Conservation (phyloP, 2,797 vertebrate species). For the Notamacropus eugenii region DNA sequence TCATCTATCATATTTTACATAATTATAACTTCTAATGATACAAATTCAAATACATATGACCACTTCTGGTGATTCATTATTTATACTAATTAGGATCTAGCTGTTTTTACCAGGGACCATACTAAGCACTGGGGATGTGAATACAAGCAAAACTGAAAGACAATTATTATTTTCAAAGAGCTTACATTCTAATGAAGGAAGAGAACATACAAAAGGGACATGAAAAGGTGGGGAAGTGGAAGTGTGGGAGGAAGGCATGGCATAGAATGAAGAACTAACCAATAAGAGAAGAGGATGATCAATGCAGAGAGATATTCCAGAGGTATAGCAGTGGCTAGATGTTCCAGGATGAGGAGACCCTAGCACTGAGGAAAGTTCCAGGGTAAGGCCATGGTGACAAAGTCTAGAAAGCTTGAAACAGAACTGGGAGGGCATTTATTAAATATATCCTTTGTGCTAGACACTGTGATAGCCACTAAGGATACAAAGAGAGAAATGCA, state of each 20-base stretch:
- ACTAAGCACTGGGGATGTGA: neutral
- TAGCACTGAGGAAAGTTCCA: neutral
- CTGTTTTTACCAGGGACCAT: neutral
- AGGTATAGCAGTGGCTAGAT: neutral
- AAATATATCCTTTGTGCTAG: neutral
- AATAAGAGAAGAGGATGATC: neutral
- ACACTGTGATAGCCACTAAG: neutral
- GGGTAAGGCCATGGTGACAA: neutral
- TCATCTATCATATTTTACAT: neutral
- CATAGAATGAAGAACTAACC: neutral
- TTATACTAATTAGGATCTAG: neutral
- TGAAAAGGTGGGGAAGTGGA: neutral
- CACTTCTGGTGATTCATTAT: neutral
- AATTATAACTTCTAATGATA: neutral
- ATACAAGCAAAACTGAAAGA: neutral
- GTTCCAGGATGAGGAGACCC: neutral
- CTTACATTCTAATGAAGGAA: neutral
- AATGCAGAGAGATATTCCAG: neutral
- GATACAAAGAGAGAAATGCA: neutral
- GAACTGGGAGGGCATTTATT: neutral
- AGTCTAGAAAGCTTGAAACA: neutral
- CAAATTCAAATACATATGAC: neutral
- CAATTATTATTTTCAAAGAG: neutral
- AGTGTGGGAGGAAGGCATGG: conserved; percentile 5
- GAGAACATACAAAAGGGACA: neutral